phyloP scores from a whole-genome alignment of 2,888 invertebrate species.

The Artemia sp. region DNA sequence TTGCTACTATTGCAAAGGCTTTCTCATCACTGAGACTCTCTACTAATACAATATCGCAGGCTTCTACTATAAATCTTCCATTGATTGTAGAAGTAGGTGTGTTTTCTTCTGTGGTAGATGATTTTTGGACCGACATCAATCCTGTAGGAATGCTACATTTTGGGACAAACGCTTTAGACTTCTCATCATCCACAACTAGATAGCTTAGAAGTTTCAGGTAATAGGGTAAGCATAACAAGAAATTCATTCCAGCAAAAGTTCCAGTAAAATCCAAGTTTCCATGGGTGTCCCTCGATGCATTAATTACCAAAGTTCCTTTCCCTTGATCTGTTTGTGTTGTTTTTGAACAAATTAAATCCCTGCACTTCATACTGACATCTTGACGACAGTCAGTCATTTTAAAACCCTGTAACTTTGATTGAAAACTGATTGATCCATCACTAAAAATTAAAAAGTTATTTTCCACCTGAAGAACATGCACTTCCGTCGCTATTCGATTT shows the following conservation, averaged over 20 bases:
- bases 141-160: not conserved
- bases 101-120: not conserved
- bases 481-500: not conserved
- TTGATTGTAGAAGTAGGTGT: too few relatives aligned
- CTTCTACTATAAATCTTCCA: not conserved
- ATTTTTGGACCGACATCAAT: not conserved
- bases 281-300: not conserved
- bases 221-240: not conserved
- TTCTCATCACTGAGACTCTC: not conserved
- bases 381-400: not conserved
- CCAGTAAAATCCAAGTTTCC: not conserved
- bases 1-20: not conserved
- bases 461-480: not conserved
- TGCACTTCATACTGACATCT: not conserved
- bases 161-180: too few relatives aligned
- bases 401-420: not conserved
- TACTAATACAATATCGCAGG: not conserved
- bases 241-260: not conserved
- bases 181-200: not conserved
- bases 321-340: not conserved
- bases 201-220: not conserved
- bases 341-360: not conserved
- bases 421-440: not conserved
- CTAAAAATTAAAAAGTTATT: not conserved
- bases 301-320: not conserved